Base-by-base conservation (phyloP, 2,797 vertebrate species). In the Characodon lateralis region DNA sequence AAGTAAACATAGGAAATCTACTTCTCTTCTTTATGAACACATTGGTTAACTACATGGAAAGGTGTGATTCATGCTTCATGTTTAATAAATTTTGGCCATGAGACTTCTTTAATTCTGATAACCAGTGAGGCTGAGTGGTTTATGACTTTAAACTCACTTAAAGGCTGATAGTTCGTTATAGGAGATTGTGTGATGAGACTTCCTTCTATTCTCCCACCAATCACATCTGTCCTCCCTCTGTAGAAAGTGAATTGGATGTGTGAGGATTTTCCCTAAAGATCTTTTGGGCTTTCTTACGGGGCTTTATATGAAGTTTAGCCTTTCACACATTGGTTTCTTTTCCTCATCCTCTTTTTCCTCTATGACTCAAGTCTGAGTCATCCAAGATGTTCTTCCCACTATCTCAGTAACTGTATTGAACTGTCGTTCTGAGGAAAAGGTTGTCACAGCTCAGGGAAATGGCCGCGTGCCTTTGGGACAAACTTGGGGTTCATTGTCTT, bases 351-450 rank as follows among this genome's bases (percentile, higher is more conserved):
- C 35, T 51, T n/a, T 63, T 51, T 80, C 77, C 80, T 28, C 28
- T 61, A 35, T 87, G 73, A 88, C 85, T 88, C 78, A 76, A 70
- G 51, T 77, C 79, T 77, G 81, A 90, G 82, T 90, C 90, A 89
- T 75, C 39, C 39, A 20, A 39, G 48, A 1, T 1, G 5, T 80
- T 85, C 83, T 80, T 74, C 79, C 85, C 83, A 55, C 39, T 56
- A 70, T 80, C 58, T 87, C 77, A 65, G 61, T 74, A 83, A 41
- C 72, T 73, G 63, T 83, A 72, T 77, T 22, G 46, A 84, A 68
- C 6, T 26, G 24, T 31, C 61, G 58, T 31, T 71, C 1, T 9
- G 46, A 78, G n/a, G 51, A 71, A 85, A 86, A 83, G 66, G 43
- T 76, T 5, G 1, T 18, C 61, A n/a, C n/a, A 68, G 55, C 51